These are phyloP conservation scores for Dipus sagitta DNA, from an alignment of 2,797 vertebrate species.

Conservation along the genomic window DNA sequence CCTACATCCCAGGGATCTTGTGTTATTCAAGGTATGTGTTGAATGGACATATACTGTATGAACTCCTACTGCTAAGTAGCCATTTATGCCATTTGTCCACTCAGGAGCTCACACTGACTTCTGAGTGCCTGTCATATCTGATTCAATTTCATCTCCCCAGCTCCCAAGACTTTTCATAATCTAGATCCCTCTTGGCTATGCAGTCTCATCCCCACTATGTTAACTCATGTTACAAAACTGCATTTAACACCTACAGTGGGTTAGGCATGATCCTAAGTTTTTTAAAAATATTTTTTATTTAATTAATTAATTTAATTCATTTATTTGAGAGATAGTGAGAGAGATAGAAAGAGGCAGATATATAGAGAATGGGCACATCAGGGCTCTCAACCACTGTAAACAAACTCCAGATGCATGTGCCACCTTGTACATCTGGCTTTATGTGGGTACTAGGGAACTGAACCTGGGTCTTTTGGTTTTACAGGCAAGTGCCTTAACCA, in stretches of 20 bases:
- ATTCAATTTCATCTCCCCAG: constrained; percentile 5
- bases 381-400: too few species aligned
- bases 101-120: constrained; percentile 23
- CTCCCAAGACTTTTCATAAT: constrained; percentile 23
- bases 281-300: too few species aligned
- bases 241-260: background rate
- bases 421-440: too few species aligned
- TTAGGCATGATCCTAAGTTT: background rate
- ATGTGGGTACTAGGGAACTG: too few species aligned
- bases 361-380: too few species aligned
- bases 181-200: background rate
- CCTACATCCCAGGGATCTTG: background rate
- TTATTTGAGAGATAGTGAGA: too few species aligned
- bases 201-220: background rate
- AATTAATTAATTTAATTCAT: too few species aligned
- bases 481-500: too few species aligned
- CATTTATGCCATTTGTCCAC: background rate
- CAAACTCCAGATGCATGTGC: too few species aligned
- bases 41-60: background rate
- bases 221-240: background rate
- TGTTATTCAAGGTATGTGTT: background rate
- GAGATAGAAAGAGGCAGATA: too few species aligned
- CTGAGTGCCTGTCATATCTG: background rate
- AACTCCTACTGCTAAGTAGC: background rate
- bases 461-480: too few species aligned